phyloP scores from a whole-genome alignment of 2,113 vertebrate genomes.

The Todiramphus chloris region DNA sequence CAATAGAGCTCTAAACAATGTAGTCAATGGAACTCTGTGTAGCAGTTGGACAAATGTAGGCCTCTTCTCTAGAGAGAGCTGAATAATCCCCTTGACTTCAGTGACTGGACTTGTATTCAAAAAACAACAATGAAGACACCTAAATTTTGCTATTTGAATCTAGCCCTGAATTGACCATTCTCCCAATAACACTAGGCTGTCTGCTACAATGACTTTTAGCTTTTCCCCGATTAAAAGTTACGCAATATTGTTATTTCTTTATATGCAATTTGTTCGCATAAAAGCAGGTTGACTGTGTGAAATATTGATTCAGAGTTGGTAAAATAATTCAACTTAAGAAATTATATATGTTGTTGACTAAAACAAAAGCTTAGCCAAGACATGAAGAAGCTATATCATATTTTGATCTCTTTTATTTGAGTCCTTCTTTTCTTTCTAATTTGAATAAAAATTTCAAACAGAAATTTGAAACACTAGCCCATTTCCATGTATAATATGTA shows the following conservation, averaged over 20 bases:
- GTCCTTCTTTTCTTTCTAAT: not conserved
- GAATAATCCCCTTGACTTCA: not conserved
- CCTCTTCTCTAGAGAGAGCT: not conserved
- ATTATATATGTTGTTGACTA: not conserved
- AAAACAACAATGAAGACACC: not conserved
- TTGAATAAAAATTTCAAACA: not conserved
- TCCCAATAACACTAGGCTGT: not conserved
- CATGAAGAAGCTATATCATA: not conserved
- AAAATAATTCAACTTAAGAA: not conserved
- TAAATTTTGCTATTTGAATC: not conserved
- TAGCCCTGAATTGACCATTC: not conserved
- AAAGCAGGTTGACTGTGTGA: not conserved
- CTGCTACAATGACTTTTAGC: not conserved
- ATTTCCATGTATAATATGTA: not conserved
- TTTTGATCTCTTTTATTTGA: not conserved
- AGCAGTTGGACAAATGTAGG: not conserved
- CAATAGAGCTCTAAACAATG: not conserved
- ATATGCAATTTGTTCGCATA: not conserved
- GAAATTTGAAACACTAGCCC: not conserved
- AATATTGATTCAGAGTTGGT: not conserved
- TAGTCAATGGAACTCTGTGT: not conserved
- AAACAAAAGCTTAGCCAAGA: not conserved
- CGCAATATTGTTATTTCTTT: not conserved
- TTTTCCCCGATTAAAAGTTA: not conserved
- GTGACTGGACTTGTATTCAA: not conserved